These are phyloP conservation scores for Gonocerus acuteangulatus DNA, from an alignment of 2,888 invertebrate species.

Conservation along the genomic window DNA sequence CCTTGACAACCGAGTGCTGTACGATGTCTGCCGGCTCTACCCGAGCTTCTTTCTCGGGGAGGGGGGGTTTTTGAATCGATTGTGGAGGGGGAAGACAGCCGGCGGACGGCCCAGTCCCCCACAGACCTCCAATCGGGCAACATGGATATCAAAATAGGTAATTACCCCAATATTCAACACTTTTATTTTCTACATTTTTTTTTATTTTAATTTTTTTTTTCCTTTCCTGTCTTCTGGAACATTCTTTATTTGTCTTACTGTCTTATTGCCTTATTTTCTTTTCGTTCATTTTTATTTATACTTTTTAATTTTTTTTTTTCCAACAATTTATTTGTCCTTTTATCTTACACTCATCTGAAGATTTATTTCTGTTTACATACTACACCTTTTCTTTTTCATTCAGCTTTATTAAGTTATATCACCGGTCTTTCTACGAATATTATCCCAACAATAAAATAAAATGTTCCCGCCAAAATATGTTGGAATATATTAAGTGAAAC, in stretches of 20 bases:
- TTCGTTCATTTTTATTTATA: background rate
- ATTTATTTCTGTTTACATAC: no score
- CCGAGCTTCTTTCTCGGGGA: no score
- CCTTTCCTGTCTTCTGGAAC: background rate
- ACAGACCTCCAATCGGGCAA: slow-evolving; percentile 20
- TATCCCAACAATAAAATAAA: no score
- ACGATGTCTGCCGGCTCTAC: no score
- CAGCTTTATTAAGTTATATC: no score
- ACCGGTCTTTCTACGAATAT: no score
- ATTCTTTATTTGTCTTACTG: background rate
- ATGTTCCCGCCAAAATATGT: no score
- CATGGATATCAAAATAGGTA: slow-evolving; percentile 22
- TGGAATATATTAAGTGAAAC: no score
- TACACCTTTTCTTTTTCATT: no score
- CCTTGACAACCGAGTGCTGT: no score
- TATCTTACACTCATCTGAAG: background rate
- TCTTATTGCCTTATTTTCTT: background rate
- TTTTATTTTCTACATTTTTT: slow-evolving; percentile 6
- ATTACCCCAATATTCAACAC: slow-evolving; percentile 2
- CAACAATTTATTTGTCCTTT: background rate
- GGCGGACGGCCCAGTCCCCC: slow-evolving; percentile 17
- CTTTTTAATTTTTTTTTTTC: background rate
- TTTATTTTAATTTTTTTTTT: slow-evolving; percentile 1
- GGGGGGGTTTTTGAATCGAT: background rate
- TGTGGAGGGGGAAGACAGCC: slow-evolving; percentile 9